Percentiles rank a stretch among this genome's conserved stretches.
Evolutionary conservation across 2,797 vertebrate genomes (phyloP).

Genomic region (Notolabrus celidotus): DNA sequence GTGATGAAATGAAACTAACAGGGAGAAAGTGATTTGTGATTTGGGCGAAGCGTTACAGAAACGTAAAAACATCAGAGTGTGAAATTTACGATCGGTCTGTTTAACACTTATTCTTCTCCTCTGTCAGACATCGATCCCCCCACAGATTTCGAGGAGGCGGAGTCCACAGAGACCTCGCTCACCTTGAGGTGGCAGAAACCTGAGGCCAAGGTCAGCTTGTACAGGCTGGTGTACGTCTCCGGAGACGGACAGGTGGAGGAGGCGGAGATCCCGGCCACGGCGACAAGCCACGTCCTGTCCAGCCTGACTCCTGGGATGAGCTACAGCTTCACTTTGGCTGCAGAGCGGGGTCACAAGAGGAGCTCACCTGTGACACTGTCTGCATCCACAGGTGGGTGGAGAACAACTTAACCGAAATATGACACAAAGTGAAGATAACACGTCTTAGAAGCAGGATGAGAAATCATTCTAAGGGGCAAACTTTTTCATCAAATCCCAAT

Average conservation of each 20-base stretch:
- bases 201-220: constrained; percentile 88
- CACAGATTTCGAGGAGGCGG: constrained; percentile 82
- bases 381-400: constrained; percentile 87
- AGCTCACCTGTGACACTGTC: constrained; percentile 84
- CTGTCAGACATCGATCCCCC: constrained; percentile 91
- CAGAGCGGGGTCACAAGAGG: constrained; percentile 89
- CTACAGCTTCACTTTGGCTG: constrained; percentile 86
- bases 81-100: background rate
- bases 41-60: constrained; percentile 7
- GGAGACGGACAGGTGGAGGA: constrained; percentile 79
- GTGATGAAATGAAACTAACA: constrained; percentile 29
- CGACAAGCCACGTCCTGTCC: constrained; percentile 80
- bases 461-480: too few relatives aligned
- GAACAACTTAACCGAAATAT: background rate
- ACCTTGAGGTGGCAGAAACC: constrained; percentile 89
- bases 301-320: constrained; percentile 85
- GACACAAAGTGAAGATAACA: background rate
- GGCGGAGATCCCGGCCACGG: constrained; percentile 82
- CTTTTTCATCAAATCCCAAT: too few relatives aligned
- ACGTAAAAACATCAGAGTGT: background rate
- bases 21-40: constrained; percentile 16
- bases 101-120: background rate
- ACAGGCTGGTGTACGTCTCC: constrained; percentile 84
- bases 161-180: constrained; percentile 87
- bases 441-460: background rate